Percentiles rank a stretch among this genome's conserved stretches.
phyloP scores from a whole-genome alignment of 2,888 invertebrate species.

The Drosophila percnosoma region DNA sequence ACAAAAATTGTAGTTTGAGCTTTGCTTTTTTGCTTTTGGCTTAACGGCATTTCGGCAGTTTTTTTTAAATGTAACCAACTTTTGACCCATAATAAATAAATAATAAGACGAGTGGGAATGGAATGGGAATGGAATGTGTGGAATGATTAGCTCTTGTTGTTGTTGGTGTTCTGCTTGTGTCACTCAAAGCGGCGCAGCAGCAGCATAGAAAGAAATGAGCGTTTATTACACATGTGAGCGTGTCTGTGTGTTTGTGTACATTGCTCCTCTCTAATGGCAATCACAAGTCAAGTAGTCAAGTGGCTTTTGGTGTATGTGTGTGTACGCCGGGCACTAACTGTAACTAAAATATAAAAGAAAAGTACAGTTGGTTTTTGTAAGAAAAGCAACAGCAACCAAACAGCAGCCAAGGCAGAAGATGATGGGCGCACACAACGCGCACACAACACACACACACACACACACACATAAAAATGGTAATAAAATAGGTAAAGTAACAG shows the following conservation, averaged over 20 bases:
- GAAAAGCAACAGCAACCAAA: conserved; percentile 58
- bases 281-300: conserved; percentile 79
- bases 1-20: conserved; percentile 24
- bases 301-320: conserved; percentile 59
- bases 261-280: conserved; percentile 75
- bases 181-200: conserved; percentile 35
- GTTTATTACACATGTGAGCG: conserved; percentile 16
- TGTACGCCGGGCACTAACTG: conserved; percentile 63
- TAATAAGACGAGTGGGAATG: conserved; percentile 34
- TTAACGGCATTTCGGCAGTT: conserved; percentile 39
- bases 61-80: conserved; percentile 65
- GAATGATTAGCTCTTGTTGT: conserved; percentile 1
- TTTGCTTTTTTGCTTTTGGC: conserved; percentile 43
- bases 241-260: conserved; percentile 27
- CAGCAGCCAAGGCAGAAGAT: conserved; percentile 56
- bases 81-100: conserved; percentile 71
- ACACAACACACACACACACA: not conserved
- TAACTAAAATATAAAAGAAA: conserved; percentile 75
- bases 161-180: conserved; percentile 31
- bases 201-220: conserved; percentile 55
- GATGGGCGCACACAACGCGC: conserved; percentile 35
- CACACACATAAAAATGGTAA: conserved; percentile 66
- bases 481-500: conserved; percentile 78
- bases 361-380: conserved; percentile 79
- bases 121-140: conserved; percentile 34